Evolutionary conservation across 2,797 vertebrate genomes (phyloP), one percentile per base, ranked within the genome.

Genomic region (Halcyon chelicuti): DNA sequence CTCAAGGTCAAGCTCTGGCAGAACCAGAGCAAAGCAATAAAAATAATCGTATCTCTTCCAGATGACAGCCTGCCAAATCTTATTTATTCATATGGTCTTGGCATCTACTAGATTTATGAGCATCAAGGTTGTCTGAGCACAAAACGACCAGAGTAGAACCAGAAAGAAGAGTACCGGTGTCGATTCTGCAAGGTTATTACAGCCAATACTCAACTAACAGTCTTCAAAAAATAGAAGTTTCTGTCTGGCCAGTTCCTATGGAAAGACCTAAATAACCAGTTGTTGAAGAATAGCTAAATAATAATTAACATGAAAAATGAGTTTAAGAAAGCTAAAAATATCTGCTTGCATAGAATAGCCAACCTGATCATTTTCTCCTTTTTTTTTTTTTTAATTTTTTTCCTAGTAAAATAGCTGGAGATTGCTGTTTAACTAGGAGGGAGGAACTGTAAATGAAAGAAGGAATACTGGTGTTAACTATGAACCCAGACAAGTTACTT

Each of bases 51-150:
- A 42, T 55, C 42, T 94, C 52, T 65, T 94, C 14, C 58, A 57
- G 51, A 35, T 83, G 88, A 96, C 73, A 95, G 63, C 19, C 75
- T 95, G 90, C 57, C 92, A 94, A 54, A 75, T 47, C 40, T 94
- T 90, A 91, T 93, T 81, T 91, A 77, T 89, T 77, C 73, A 63
- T 67, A 75, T 33, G 6, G 39, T 70, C 47, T 71, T 81, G 47
- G 66, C 68, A 67, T 88, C 60, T 61, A 37, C 58, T 58, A 68
- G 57, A 93, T 94, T 91, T 86, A 81, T 44, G 63, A 93, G 37
- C 42, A 47, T 57, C 79, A 86, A 58, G 40, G 35, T 39, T 73
- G 57, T 54, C 55, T 66, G 51, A 70, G 49, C 46, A 75, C 49
- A 74, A 39, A 76, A n/a, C 65, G 19, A 61, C 49, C 22, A 58